Evolutionary conservation across 2,113 vertebrate genomes (phyloP), one percentile per base, ranked within the genome.

Genomic region (Cryptomyrus ogoouensis): DNA sequence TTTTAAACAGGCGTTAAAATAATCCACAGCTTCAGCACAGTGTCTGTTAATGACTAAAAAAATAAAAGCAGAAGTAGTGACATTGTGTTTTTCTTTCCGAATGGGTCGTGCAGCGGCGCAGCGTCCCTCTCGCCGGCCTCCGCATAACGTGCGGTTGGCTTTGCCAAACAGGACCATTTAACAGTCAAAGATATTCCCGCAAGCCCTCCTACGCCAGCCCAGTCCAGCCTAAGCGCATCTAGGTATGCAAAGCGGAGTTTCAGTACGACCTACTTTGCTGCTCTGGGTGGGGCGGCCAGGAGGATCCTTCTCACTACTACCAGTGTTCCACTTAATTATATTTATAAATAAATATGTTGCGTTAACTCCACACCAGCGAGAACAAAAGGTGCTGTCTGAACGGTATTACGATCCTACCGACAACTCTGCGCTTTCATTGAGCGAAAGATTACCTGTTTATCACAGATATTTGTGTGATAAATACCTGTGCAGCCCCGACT

Each of bases 171-270:
- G 89, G 89, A 90, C 90, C 83, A 92, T 92, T 93, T 92, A 91
- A 90, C 93, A 93, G 94, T 94, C 92, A 94, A 94, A 93, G 88
- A 88, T 77, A 1, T 89, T 58, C 49, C 86, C 56, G 13, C 31
- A 31, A n/a, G 2, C 62, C n/a, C 62, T 90, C 89, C 88, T 88
- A 49, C 83, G 91, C 92, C 24, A 93, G 91, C 91, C 88, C 89
- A 89, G 92, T 83, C 91, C 91, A 80, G 90, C 91, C 89, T 91
- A 66, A 89, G 91, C 90, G 93, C 88, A 91, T 91, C 90, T 88
- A 89, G 77, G 53, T 91, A 93, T 93, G 92, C 91, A 93, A 93
- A 93, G 83, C 31, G 53, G 70, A 89, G 42, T 62, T n/a, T 83
- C 86, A 35, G 85, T 53, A 24, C 91, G 52, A 27, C 52, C 77